These are phyloP conservation scores for Chirona hameri DNA, from an alignment of 2,888 invertebrate genomes.

Conservation along the genomic window DNA sequence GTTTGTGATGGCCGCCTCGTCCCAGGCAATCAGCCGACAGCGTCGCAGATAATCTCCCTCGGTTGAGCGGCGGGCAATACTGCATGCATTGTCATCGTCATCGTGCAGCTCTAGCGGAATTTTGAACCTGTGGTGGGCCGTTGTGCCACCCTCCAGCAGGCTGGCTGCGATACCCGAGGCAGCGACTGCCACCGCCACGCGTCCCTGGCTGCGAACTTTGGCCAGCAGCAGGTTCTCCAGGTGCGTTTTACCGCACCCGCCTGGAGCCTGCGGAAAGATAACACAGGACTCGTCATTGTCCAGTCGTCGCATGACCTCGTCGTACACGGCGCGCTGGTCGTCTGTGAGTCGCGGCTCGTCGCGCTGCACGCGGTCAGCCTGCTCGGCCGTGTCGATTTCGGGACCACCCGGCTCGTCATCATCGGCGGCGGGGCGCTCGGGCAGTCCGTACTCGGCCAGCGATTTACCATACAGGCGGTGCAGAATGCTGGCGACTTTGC, in stretches of 20 bases:
- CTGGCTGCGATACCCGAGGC: slow-evolving; percentile 26
- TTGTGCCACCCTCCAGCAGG: slow-evolving; percentile 36
- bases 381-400: too few species aligned
- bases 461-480: too few species aligned
- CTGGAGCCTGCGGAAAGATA: slow-evolving; percentile 12
- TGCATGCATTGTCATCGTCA: not conserved
- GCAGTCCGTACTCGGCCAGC: too few species aligned
- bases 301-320: not conserved
- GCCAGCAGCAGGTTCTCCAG: not conserved
- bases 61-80: not conserved
- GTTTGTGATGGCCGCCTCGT: not conserved
- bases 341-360: slow-evolving; percentile 4
- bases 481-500: too few species aligned
- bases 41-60: not conserved
- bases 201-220: not conserved
- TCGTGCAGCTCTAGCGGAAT: slow-evolving; percentile 30
- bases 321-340: slow-evolving; percentile 26
- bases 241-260: slow-evolving; percentile 7
- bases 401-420: too few species aligned
- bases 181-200: not conserved
- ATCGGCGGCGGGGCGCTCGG: too few species aligned
- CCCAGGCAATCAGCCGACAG: slow-evolving; percentile 9
- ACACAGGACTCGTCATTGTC: not conserved
- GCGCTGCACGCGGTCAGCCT: not conserved
- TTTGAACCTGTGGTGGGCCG: slow-evolving; percentile 37